phyloP scores from a whole-genome alignment of 1,140 invertebrate species.

The Pomacea maculata region DNA sequence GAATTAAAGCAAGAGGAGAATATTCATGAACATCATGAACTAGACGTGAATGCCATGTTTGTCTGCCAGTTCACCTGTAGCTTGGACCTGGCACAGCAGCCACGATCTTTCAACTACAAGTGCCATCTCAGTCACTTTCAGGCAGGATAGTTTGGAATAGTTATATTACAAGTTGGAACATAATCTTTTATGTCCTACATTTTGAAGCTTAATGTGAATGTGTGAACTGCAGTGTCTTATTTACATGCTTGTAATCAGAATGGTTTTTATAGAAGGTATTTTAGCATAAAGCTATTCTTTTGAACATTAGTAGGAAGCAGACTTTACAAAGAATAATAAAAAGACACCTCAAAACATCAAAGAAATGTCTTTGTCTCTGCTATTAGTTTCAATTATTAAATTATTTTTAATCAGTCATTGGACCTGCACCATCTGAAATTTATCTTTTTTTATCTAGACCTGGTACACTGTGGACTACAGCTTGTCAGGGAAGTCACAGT shows the following conservation, averaged over 20 bases:
- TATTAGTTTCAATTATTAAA: too few species aligned
- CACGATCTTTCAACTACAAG: constrained; percentile 69
- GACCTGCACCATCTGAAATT: not conserved
- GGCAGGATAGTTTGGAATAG: constrained; percentile 62
- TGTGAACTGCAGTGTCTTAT: too few species aligned
- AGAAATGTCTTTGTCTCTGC: too few species aligned
- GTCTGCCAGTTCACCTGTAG: constrained; percentile 73
- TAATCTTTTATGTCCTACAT: too few species aligned
- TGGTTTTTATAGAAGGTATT: too few species aligned
- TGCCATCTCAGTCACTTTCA: constrained; percentile 74
- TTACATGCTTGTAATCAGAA: too few species aligned
- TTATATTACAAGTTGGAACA: constrained; percentile 3
- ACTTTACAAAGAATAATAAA: too few species aligned
- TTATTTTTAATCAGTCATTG: too few species aligned
- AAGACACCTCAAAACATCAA: too few species aligned
- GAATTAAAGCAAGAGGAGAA: constrained; percentile 71
- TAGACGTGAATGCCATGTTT: constrained; percentile 77
- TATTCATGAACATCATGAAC: constrained; percentile 64
- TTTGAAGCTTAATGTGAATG: too few species aligned
- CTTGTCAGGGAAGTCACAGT: constrained; percentile 74
- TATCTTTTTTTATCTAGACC: constrained; percentile 71
- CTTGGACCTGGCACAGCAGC: constrained; percentile 64
- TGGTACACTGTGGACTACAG: constrained; percentile 83
- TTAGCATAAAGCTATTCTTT: too few species aligned
- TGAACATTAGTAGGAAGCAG: too few species aligned